Evolutionary conservation across 2,888 invertebrate species (phyloP).

Genomic region (Tachystola acroxantha): DNA sequence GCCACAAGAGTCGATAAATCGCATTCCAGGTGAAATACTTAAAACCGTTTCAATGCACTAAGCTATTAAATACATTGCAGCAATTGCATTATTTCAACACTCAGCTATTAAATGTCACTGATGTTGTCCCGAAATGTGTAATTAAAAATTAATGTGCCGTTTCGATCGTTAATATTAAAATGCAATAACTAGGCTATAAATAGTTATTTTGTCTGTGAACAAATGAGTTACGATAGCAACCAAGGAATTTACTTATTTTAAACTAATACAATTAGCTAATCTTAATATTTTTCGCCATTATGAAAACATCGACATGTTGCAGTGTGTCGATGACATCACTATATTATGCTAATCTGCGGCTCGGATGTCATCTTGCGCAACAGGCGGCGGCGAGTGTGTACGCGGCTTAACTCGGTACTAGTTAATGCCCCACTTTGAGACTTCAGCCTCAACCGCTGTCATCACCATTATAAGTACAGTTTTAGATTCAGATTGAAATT

Average conservation of each 20-base stretch:
- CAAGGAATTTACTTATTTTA: too few relatives aligned
- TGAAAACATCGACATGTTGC: constrained; percentile 1
- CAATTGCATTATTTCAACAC: constrained; percentile 43
- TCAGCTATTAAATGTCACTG: constrained; percentile 25
- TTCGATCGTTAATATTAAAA: too few relatives aligned
- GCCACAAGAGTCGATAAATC: constrained; percentile 35
- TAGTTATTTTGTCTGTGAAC: too few relatives aligned
- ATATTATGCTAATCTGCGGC: constrained; percentile 67
- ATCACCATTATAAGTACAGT: constrained; percentile 20
- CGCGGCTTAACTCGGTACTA: constrained; percentile 49
- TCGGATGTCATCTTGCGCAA: constrained; percentile 74
- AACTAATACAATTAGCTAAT: too few relatives aligned
- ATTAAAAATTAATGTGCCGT: too few relatives aligned
- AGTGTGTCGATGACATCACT: constrained; percentile 35
- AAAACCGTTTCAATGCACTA: constrained; percentile 34
- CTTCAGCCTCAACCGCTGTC: constrained; percentile 30
- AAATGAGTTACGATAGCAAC: too few relatives aligned
- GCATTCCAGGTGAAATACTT: constrained; percentile 22
- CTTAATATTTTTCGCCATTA: too few relatives aligned
- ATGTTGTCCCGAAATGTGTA: not conserved
- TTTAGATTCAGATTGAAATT: too few relatives aligned
- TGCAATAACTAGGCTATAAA: too few relatives aligned
- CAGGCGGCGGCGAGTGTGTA: constrained; percentile 59
- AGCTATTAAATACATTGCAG: constrained; percentile 47
- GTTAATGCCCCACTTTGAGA: constrained; percentile 43